Evolutionary conservation across 2,113 vertebrate genomes (phyloP), one percentile per base, ranked within the genome.

Genomic region (Aptenodytes patagonicus): DNA sequence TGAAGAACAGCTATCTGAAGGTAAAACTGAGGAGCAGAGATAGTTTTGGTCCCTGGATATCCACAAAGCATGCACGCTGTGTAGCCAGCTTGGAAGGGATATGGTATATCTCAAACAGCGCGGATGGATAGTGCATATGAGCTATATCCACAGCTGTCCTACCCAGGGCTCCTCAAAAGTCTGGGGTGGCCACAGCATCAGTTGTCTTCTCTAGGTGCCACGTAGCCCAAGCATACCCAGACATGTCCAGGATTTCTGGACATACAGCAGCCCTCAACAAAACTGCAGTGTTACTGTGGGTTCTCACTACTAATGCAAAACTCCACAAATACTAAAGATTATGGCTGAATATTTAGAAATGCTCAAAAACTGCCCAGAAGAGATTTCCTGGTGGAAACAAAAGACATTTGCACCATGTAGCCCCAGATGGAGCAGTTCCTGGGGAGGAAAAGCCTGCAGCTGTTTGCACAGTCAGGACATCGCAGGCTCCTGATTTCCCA

Each of bases 11-110:
- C 58, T 78, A 2, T 49, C 54, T 93, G 80, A 73, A 49, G 80
- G 40, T 34, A 80, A 75, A 95, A 25, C 34, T 10, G 26, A 89
- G 40, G 20, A 83, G 44, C n/a, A 40, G 66, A 77, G 71, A n/a
- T 26, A 8, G 18, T 71, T 68, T 76, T 2, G 2, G 29, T 13
- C 38, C 42, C 51, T 52, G 51, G 64, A 32, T 52, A 31, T 24
- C 55, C 54, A 31, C n/a, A 21, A 32, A 60, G 16, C 32, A 40
- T 0, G 20, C 46, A 13, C 1, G 0, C 24, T 11, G 5, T 5
- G 20, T 24, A 64, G 36, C n/a, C 28, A 68, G 28, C 24, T 46
- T 42, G 38, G 49, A 62, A 52, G 29, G 14, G 73, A 18, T 34
- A 29, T 19, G 46, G 22, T 12, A 19, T 13, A 38, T 5, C 54